Conservation (phyloP, 2,797 vertebrate species). For the Artibeus jamaicensis region DNA sequence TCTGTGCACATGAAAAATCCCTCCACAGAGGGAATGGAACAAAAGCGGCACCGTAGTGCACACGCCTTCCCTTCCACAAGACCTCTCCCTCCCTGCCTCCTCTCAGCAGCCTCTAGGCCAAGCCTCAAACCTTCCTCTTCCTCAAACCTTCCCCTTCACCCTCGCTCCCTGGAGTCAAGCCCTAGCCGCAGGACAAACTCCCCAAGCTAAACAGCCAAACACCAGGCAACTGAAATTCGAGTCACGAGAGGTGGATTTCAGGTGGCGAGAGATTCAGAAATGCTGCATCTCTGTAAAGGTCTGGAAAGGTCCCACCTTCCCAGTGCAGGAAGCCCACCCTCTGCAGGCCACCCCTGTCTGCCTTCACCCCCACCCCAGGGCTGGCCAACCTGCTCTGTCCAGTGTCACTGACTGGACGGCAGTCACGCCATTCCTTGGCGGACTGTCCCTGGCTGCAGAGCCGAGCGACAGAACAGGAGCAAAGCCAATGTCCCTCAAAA, state of each 20-base stretch:
- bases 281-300: too few species aligned
- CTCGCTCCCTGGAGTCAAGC: not conserved
- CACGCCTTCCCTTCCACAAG: not conserved
- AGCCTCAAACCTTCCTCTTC: too few species aligned
- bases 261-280: too few species aligned
- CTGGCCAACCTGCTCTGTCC: not conserved
- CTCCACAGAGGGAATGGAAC: not conserved
- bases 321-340: too few species aligned
- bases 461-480: rapidly evolving
- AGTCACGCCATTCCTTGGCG: too few species aligned
- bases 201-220: not conserved
- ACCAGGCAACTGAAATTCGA: too few species aligned
- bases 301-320: too few species aligned
- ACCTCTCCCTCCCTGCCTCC: not conserved
- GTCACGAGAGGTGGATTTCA: too few species aligned
- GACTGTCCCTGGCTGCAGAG: rapidly evolving
- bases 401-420: rapidly evolving
- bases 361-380: rapidly evolving
- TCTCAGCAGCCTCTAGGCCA: not conserved
- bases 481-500: too few species aligned
- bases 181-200: too few species aligned
- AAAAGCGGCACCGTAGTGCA: not conserved
- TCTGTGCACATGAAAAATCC: not conserved
- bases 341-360: not conserved
- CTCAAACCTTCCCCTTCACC: not conserved